Evolutionary conservation across 2,888 invertebrate genomes (phyloP).

Genomic region (Poecilus cupreus): DNA sequence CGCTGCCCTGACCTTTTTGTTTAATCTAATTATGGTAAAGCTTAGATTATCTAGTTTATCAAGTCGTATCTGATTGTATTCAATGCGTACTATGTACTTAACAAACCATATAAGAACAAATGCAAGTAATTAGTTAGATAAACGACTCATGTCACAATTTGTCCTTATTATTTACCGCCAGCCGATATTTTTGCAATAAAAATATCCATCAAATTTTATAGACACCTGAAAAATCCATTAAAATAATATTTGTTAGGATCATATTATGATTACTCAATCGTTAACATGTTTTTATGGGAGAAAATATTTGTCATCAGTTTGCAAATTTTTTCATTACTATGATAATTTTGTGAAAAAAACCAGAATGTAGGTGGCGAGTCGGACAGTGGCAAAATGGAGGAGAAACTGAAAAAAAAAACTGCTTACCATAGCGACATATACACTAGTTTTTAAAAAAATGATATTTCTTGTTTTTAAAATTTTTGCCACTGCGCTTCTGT

Average conservation of each 20-base stretch:
- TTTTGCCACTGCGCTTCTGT: too few relatives aligned
- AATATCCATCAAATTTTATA: neutral
- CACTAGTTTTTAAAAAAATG: too few relatives aligned
- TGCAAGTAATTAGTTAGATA: neutral
- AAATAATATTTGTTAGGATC: neutral
- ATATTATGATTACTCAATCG: neutral
- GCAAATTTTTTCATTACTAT: too few relatives aligned
- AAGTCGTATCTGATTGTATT: neutral
- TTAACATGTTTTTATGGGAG: too few relatives aligned
- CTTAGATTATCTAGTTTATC: conserved; percentile 25
- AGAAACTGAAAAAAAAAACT: too few relatives aligned
- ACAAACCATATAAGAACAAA: neutral
- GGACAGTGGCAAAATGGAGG: too few relatives aligned
- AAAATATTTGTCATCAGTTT: too few relatives aligned
- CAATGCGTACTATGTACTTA: neutral
- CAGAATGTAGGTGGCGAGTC: too few relatives aligned
- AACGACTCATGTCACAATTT: neutral
- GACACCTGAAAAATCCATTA: neutral
- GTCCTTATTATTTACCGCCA: neutral
- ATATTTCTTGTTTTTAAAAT: too few relatives aligned
- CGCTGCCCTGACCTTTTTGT: neutral
- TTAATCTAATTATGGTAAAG: conserved; percentile 4
- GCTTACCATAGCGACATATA: too few relatives aligned
- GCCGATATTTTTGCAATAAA: neutral
- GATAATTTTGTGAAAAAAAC: too few relatives aligned